These are phyloP conservation scores for Drosophila sechellia DNA, from an alignment of 1,140 invertebrate species.

Conservation along the genomic window DNA sequence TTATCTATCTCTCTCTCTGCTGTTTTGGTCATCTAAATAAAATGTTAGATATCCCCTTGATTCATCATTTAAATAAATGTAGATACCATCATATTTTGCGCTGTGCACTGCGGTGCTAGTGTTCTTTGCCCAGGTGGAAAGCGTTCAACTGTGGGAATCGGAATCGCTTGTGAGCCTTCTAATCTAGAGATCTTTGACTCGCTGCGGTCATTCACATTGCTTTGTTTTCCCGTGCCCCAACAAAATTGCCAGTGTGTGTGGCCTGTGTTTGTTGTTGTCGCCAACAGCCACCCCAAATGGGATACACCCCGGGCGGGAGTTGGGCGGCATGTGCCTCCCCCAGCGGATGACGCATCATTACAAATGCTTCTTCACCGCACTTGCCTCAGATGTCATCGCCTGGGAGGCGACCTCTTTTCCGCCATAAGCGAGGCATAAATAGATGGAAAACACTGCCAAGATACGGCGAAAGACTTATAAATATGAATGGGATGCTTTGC, in stretches of 20 bases:
- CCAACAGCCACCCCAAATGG: constrained; percentile 27
- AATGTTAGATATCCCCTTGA: no score
- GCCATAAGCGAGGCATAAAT: constrained; percentile 1
- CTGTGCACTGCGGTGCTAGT: background rate
- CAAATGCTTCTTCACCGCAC: constrained; percentile 45
- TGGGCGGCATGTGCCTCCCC: constrained; percentile 29
- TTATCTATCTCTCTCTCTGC: no score
- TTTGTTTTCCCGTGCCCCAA: constrained; percentile 67
- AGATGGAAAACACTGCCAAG: background rate
- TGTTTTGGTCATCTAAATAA: no score
- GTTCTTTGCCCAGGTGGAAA: constrained; percentile 14
- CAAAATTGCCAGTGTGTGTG: constrained; percentile 48
- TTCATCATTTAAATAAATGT: no score
- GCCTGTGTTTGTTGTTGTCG: constrained; percentile 20
- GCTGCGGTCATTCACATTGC: constrained; percentile 65
- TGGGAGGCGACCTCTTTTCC: constrained; percentile 52
- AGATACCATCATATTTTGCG: background rate
- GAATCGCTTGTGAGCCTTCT: constrained; percentile 21
- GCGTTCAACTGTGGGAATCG: constrained; percentile 29
- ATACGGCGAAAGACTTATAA: background rate
- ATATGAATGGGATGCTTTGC: background rate
- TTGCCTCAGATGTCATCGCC: constrained; percentile 56
- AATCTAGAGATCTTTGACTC: constrained; percentile 60
- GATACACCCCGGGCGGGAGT: constrained; percentile 17
- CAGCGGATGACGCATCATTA: constrained; percentile 68